Base-by-base conservation (phyloP, 1,140 invertebrate genomes). In the Patella vulgata region DNA sequence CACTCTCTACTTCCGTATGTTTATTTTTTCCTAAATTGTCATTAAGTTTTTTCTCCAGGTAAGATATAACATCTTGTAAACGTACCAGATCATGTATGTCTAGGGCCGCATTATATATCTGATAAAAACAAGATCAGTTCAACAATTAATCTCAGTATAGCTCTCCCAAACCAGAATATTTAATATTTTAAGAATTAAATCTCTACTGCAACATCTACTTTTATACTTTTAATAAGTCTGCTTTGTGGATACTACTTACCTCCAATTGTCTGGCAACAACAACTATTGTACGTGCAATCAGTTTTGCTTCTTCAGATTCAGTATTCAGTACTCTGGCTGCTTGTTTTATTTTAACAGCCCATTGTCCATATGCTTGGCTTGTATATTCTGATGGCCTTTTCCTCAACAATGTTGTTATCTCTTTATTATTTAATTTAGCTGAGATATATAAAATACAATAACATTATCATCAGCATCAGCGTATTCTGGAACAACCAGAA, bases 81-180 rank as follows among this genome's bases (percentile, higher is more conserved):
- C 63, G 46, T 30, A 63, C 57, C 31, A 69, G 39, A 21, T 71
- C 66, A 48, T 71, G 66, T 14, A 71, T 58, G 23, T 71, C 69
- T 2, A 71, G 27, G 1, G 69, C 64, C 42, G 63, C 69, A 46
- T 68, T 64, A 42, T 70, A 70, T 6, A 47, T 44, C 68, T 66
- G 56, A 36, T n/a, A n/a, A n/a, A n/a, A n/a, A 36, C 14, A 5
- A 36, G 33, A 36, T 8, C 14, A 36, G 33, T 36, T 36, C 14
- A 36, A n/a, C n/a, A 8, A 36, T 36, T 36, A 5, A 36, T 36
- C 14, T 5, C 5, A 36, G 33, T 14, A 36, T 5, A 8, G 33
- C 14, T 8, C 33, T 8, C 33, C 33, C 14, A 14, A 36, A 36
- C 14, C 33, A 36, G 33, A 36, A 36, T 36, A 36, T 5, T 36